Base-by-base conservation (phyloP, 2,113 vertebrate species). In the Dicrurus megarhynchus region DNA sequence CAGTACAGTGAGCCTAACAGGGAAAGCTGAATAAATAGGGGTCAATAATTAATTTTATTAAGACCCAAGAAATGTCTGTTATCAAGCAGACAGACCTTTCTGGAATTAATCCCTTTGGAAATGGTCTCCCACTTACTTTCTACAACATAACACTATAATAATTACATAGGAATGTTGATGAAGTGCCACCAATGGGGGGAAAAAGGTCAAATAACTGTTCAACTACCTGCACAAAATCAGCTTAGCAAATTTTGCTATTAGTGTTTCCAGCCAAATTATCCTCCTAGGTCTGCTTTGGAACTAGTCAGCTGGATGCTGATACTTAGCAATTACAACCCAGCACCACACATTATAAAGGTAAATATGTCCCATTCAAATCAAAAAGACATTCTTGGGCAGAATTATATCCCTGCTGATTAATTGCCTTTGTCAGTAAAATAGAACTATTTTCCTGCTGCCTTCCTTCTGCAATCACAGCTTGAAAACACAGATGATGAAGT, bases 371-470 rank as follows among this genome's bases (percentile, higher is more conserved):
- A 81, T 87, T 97, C 63, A 90, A 95, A 90, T 83, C 13, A 87
- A 87, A 88, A 94, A 94, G 19, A 91, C 47, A 90, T 96, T 92
- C 90, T 79, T 80, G 84, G 46, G 77, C 75, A 80, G 61, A 93
- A 93, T 97, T 97, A 91, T 89, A 90, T 92, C 74, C 94, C 94
- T 85, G 89, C 88, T 96, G 91, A 89, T 95, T 97, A 97, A 98
- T 97, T 97, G 96, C 95, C 90, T 97, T 96, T 90, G 79, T 95
- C 80, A 93, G 76, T 94, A 96, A 96, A 92, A 90, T 87, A 96
- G 70, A 94, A 88, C 67, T 70, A 41, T 91, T 96, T 96, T 93
- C 87, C 89, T 95, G 84, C 94, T 90, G 61, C 74, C 87, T 98
- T 70, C 3, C 86, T 93, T 97, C 95, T 92, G 67, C 82, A 93